Evolutionary conservation across 2,113 vertebrate species (phyloP).

Genomic region (Cyrtonyx montezumae): DNA sequence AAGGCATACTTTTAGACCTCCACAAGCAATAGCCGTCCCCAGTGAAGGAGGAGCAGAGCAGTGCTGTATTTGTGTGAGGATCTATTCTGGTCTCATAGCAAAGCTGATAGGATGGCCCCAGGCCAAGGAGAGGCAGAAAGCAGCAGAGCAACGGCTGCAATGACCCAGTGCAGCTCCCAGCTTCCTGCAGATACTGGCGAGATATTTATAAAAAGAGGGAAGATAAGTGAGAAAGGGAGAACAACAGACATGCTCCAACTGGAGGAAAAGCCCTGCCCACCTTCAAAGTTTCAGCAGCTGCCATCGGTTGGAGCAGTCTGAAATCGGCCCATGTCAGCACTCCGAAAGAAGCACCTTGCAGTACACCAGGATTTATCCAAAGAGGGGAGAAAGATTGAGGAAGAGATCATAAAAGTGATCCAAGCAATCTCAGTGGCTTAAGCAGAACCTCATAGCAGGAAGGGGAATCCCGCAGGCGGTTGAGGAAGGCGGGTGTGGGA

Average conservation of each 20-base stretch:
- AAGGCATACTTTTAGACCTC: neutral
- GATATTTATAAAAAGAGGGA: neutral
- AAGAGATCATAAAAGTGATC: neutral
- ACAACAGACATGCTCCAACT: neutral
- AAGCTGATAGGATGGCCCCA: neutral
- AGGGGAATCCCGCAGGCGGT: neutral
- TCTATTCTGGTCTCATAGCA: fast-evolving
- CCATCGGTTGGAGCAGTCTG: neutral
- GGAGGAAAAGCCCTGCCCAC: neutral
- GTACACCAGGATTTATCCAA: neutral
- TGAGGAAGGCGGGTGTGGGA: slow-evolving; percentile 4
- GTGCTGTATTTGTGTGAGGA: fast-evolving
- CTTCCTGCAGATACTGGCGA: neutral
- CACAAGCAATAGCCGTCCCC: neutral
- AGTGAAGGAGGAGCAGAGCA: neutral
- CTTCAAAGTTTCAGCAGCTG: neutral
- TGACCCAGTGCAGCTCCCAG: fast-evolving
- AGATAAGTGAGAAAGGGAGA: slow-evolving; percentile 5
- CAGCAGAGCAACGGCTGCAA: neutral
- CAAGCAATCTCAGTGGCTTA: neutral
- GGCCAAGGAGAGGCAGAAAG: neutral
- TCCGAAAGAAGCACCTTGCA: fast-evolving
- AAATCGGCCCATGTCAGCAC: fast-evolving
- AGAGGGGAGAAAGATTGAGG: neutral
- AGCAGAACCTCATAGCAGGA: neutral